Evolutionary conservation across 2,113 vertebrate species (phyloP), one percentile per base, ranked within the genome.

Genomic region (Amia ocellicauda): DNA sequence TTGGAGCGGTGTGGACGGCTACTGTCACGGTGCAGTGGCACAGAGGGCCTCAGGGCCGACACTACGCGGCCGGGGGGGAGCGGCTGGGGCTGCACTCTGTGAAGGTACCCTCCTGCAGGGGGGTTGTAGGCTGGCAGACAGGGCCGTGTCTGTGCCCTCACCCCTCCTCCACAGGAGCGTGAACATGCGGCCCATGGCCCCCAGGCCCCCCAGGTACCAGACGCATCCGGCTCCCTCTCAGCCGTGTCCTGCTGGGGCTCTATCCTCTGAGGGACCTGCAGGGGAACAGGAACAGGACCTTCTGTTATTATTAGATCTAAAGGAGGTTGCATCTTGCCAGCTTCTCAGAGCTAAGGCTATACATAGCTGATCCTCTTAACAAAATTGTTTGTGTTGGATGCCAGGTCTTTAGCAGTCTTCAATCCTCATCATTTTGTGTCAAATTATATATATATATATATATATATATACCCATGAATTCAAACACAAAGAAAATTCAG

Each of bases 141-240:
- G 3, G 92, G 90, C 40, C 94, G 83, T 0, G 80, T 93, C 73
- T 93, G 94, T 76, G 91, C 90, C 83, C 94, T 93, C 26, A 97
- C 93, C 0, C 96, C 96, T 0, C 85, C 89, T 1, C 91, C 93
- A 82, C 96, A 98, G 52, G 91, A 94, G 64, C 75, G 83, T 0
- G 94, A 96, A 69, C 96, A 98, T 54, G 89, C 83, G 0, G 92
- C 89, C 96, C 93, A 98, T n/a, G 90, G 71, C 0, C 93, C 93
- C 96, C 96, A 98, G 22, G 80, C 60, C 0, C 94, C 94, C 95
- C 94, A 98, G 29, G 89, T 74, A 2, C 93, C 93, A 0, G 83
- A 81, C 20, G 69, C 62, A 0, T 80, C 83, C 2, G 72, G 77
- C 1, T 78, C 49, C 28, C 79, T 68, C 5, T 83, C 86, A 0